Base-by-base conservation (phyloP, 2,888 invertebrate species). In the Anagyrus pseudococci region DNA sequence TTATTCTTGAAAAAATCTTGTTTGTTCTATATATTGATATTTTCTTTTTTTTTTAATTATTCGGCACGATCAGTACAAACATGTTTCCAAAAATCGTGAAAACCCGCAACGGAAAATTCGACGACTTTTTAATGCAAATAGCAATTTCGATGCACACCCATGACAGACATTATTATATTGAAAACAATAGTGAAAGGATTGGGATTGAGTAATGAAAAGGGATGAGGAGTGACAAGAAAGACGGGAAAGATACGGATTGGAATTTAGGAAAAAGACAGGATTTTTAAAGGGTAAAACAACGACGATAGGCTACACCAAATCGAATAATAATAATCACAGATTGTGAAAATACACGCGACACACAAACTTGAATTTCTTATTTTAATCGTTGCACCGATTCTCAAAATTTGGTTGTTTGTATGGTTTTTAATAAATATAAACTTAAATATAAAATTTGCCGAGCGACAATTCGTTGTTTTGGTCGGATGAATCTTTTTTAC, bases 271-370 rank as follows among this genome's bases (percentile, higher is more conserved):
- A 58, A 63, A 58, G 58, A 63, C 57, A 62, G 47, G 57, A 66
- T 61, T 66, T 62, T 62, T 46, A 33, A n/a, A 47, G 52, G 41
- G 43, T 59, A 57, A 60, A 61, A 46, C 20, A 58, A 49, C 26
- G 44, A 64, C 23, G 57, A 64, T 59, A 64, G 64, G 56, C 41
- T 58, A 54, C 54, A 66, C 40, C 47, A 66, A 60, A 58, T 56
- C 43, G 58, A 64, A 58, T 64, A 67, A 67, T 67, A 25, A 64
- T 67, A 56, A 61, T 67, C 64, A 67, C 63, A 58, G 66, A 64
- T 67, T 60, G 61, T 61, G 17, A 61, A 52, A 23, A 61, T 57
- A 33, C 59, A 66, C 62, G 58, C 47, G 55, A 67, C 64, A 48
- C 63, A 47, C 63, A 52, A 63, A 66, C 49, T 56, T 49, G 20